A percentile compares a stretch with the other conserved stretches of the same genome.
These are phyloP conservation scores for Carpatolechia fugitivella DNA, from an alignment of 2,888 invertebrate species.

Conservation along the genomic window DNA sequence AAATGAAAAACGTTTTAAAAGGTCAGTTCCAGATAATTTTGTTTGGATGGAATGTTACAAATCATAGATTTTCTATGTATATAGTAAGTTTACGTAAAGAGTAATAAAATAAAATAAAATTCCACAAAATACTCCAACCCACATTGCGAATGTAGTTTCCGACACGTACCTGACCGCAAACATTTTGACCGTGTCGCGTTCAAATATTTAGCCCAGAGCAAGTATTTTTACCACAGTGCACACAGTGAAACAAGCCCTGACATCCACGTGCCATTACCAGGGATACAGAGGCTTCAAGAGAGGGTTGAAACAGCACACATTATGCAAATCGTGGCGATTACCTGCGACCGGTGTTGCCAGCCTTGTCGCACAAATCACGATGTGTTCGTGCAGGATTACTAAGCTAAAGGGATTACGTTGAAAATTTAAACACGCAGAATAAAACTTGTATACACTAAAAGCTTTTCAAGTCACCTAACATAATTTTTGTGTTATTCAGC, in stretches of 20 bases:
- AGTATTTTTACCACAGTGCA: background rate
- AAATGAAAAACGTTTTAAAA: no score
- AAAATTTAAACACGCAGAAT: constrained; percentile 1
- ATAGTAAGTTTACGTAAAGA: no score
- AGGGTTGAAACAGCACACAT: constrained; percentile 22
- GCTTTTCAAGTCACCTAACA: background rate
- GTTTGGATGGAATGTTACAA: no score
- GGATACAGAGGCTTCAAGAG: constrained; percentile 18
- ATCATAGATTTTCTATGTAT: no score
- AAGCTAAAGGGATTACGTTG: background rate
- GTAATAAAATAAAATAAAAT: no score
- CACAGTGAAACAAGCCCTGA: background rate
- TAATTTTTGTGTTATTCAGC: no score
- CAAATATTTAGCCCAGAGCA: background rate
- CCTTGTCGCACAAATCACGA: constrained; percentile 10
- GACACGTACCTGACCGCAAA: no score
- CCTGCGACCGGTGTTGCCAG: constrained; percentile 25
- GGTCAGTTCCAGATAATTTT: no score
- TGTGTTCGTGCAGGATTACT: constrained; percentile 4
- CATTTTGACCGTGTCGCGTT: background rate
- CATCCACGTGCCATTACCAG: constrained; percentile 16
- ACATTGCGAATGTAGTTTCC: no score
- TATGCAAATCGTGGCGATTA: constrained; percentile 43
- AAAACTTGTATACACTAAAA: constrained; percentile 1
- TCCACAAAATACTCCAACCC: no score